Conservation (phyloP, 1,140 invertebrate genomes). For the Nasonia vitripennis region DNA sequence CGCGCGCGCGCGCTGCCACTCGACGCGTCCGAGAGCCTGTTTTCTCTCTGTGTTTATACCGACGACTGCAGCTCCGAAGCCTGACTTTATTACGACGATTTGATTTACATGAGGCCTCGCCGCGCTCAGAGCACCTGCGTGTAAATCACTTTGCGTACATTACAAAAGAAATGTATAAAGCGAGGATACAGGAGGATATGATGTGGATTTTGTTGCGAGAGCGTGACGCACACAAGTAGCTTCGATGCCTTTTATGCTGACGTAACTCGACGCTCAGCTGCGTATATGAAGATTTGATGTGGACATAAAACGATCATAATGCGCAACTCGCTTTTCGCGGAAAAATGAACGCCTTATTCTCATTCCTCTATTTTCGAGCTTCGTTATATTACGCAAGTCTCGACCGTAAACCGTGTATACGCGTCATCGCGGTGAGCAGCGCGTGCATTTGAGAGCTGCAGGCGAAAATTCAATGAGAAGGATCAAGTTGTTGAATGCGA, state of each 20-base stretch:
- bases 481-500: slow-evolving; percentile 16
- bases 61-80: neutral
- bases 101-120: neutral
- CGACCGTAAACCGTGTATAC: no score
- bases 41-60: neutral
- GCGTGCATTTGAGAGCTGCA: neutral
- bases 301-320: neutral
- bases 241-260: neutral
- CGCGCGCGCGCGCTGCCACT: neutral
- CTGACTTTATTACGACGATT: neutral
- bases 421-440: neutral
- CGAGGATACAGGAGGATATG: neutral
- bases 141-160: neutral
- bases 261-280: neutral
- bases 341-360: neutral
- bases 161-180: neutral
- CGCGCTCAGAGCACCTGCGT: neutral
- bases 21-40: neutral
- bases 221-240: neutral
- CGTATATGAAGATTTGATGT: neutral
- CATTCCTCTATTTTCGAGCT: neutral
- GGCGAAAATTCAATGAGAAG: slow-evolving; percentile 11
- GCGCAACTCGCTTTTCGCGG: neutral
- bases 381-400: no score
- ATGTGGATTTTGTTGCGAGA: neutral